Evolutionary conservation across 2,888 invertebrate genomes (phyloP).

Genomic region (Macaria liturata): DNA sequence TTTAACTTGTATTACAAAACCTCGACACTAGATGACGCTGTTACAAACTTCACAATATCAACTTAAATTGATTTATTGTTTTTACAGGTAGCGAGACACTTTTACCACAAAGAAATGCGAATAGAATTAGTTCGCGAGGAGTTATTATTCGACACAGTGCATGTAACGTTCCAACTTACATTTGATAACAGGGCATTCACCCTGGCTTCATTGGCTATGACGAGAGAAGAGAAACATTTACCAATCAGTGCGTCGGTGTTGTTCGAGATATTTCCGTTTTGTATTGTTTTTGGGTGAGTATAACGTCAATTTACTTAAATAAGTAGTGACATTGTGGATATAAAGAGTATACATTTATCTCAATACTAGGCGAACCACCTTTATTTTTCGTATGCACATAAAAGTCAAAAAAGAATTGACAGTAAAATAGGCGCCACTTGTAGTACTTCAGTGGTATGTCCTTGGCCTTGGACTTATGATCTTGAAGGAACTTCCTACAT

Average conservation of each 20-base stretch:
- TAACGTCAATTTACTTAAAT: background rate
- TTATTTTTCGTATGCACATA: too few species aligned
- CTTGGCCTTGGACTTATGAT: too few species aligned
- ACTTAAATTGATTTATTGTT: background rate
- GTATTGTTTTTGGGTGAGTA: conserved; percentile 96
- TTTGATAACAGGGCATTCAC: conserved; percentile 97
- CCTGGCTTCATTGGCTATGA: conserved; percentile 92
- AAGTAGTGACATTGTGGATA: too few species aligned
- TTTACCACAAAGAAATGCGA: conserved; percentile 97
- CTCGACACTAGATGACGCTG: conserved; percentile 23
- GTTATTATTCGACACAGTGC: conserved; percentile 93
- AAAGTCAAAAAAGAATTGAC: too few species aligned
- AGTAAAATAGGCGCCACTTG: too few species aligned
- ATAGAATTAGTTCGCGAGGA: conserved; percentile 95
- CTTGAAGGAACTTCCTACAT: too few species aligned
- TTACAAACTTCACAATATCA: background rate
- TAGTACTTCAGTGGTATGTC: too few species aligned
- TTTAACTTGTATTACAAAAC: background rate
- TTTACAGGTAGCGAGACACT: conserved; percentile 92
- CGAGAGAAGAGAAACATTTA: conserved; percentile 93
- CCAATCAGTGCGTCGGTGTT: conserved; percentile 95
- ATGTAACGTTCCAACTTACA: conserved; percentile 96
- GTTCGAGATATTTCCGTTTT: conserved; percentile 99
- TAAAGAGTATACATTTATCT: too few species aligned
- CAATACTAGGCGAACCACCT: too few species aligned